These are phyloP conservation scores for Phylloscopus trochiloides DNA, from an alignment of 2,113 vertebrate genomes.

Conservation along the genomic window DNA sequence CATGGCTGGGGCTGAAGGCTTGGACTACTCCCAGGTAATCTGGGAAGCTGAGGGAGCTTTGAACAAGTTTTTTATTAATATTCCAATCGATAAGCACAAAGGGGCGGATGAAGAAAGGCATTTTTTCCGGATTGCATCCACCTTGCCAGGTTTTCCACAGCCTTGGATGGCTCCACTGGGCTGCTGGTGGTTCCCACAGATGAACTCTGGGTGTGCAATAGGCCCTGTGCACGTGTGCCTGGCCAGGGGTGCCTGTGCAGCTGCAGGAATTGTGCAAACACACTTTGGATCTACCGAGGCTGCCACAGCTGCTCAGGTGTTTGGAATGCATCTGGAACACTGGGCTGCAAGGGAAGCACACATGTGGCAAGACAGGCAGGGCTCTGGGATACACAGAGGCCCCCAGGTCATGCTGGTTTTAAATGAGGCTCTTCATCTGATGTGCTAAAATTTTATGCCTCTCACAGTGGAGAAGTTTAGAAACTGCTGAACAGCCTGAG, in stretches of 20 bases:
- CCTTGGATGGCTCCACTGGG: not conserved
- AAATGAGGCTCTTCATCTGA: not conserved
- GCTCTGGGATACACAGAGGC: not conserved
- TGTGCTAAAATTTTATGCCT: not conserved
- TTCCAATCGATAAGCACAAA: not conserved
- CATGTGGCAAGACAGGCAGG: not conserved
- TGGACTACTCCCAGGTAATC: conserved; percentile 26
- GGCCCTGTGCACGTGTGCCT: not conserved
- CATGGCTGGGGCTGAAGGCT: not conserved
- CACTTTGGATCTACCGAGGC: rapidly evolving
- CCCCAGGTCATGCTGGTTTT: not conserved
- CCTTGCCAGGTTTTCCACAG: not conserved
- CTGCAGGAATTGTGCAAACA: not conserved
- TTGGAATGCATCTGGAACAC: not conserved
- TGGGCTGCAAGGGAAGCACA: not conserved
- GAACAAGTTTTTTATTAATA: conserved; percentile 23
- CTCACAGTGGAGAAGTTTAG: not conserved
- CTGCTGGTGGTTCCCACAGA: not conserved
- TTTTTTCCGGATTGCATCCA: not conserved
- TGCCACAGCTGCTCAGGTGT: rapidly evolving
- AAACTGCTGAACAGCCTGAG: rapidly evolving
- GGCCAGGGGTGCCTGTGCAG: not conserved
- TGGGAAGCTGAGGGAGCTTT: not conserved
- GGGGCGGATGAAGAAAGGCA: not conserved
- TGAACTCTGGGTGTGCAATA: not conserved